Evolutionary conservation across 2,113 vertebrate species (phyloP).

Genomic region (Chaetorhynchus papuensis): DNA sequence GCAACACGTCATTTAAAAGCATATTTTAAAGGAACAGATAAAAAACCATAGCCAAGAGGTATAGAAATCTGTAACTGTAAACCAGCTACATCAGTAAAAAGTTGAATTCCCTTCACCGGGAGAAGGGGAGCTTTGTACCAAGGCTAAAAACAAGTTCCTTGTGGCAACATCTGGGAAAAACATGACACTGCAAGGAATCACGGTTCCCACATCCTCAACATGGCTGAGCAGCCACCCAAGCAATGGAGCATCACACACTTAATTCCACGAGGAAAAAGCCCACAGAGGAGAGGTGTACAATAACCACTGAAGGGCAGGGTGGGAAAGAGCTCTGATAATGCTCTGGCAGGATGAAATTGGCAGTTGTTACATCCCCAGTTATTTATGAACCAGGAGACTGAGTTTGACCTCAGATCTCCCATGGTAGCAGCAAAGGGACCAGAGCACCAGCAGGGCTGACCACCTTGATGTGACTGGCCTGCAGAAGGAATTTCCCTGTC

Average conservation of each 20-base stretch:
- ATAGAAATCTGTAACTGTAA: not conserved
- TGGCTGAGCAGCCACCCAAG: not conserved
- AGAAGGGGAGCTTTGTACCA: not conserved
- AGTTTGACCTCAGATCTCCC: not conserved
- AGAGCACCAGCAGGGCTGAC: not conserved
- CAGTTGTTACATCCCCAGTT: not conserved
- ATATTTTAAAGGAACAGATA: not conserved
- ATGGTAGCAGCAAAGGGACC: not conserved
- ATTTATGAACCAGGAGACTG: not conserved
- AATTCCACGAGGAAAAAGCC: not conserved
- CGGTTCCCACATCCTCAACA: accelerated
- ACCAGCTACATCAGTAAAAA: not conserved
- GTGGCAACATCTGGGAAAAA: not conserved
- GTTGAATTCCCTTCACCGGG: not conserved
- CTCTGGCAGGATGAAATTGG: not conserved
- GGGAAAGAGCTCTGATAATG: not conserved
- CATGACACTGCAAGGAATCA: not conserved
- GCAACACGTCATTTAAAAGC: not conserved
- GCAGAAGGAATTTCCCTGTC: not conserved
- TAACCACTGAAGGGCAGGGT: not conserved
- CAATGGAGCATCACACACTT: accelerated
- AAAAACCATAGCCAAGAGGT: not conserved
- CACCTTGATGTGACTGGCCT: accelerated
- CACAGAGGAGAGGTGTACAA: not conserved
- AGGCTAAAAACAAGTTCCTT: not conserved